Conservation (phyloP, 2,888 invertebrate genomes). For the Vanessa cardui region DNA sequence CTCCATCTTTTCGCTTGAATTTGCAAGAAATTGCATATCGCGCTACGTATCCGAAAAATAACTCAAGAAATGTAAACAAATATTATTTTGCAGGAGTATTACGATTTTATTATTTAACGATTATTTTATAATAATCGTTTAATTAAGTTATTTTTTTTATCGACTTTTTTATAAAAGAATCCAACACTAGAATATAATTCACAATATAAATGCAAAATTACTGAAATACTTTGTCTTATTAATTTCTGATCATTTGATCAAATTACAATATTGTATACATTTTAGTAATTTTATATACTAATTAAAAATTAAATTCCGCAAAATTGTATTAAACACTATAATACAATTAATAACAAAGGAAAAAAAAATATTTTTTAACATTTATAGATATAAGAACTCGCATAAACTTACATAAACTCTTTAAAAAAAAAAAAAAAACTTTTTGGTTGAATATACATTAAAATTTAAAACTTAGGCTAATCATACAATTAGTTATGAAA, state of each 20-base stretch:
- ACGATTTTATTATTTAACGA: too few species aligned
- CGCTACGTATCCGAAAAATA: too few species aligned
- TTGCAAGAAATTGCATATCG: too few species aligned
- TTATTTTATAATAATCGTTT: too few species aligned
- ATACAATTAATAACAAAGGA: not conserved
- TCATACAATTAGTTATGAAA: too few species aligned
- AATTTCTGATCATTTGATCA: not conserved
- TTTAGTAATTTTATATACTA: not conserved
- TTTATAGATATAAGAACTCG: not conserved
- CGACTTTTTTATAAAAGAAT: not conserved
- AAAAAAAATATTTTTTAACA: too few species aligned
- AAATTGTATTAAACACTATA: not conserved
- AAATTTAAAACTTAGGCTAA: constrained; percentile 11
- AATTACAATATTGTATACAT: not conserved
- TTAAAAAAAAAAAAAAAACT: constrained; percentile 33
- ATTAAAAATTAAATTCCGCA: too few species aligned
- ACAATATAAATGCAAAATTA: constrained; percentile 8
- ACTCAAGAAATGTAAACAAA: too few species aligned
- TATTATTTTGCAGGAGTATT: too few species aligned
- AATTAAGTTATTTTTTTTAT: not conserved
- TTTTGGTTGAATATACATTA: constrained; percentile 7
- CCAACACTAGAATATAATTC: not conserved
- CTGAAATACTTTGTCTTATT: not conserved
- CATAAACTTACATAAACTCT: not conserved
- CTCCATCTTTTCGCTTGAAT: too few species aligned